Evolutionary conservation across 2,888 invertebrate genomes (phyloP).

Genomic region (Uloborus plumipes): DNA sequence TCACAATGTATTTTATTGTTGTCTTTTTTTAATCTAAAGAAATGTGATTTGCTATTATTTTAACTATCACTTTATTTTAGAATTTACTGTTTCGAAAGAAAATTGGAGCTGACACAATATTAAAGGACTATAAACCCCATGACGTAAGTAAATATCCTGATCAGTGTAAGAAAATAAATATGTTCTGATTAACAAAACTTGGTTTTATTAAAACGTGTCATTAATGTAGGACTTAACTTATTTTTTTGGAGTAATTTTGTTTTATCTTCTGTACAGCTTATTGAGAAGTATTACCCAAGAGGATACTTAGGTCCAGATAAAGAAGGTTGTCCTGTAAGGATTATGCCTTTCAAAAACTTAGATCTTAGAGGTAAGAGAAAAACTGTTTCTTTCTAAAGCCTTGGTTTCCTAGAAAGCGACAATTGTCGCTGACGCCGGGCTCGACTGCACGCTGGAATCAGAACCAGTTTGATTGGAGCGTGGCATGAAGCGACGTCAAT

Average conservation of each 20-base stretch:
- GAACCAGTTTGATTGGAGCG: no score
- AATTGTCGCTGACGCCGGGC: no score
- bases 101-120: constrained; percentile 53
- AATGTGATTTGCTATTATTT: no score
- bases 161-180: not conserved
- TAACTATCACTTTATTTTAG: constrained; percentile 7
- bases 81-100: constrained; percentile 41
- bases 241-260: not conserved
- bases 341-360: constrained; percentile 44
- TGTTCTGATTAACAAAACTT: not conserved
- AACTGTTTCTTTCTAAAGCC: not conserved
- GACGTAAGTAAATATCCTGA: constrained; percentile 28
- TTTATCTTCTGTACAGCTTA: constrained; percentile 25
- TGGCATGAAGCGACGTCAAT: no score
- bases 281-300: constrained; percentile 48
- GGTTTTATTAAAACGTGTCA: not conserved
- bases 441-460: no score
- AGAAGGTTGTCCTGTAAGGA: constrained; percentile 53
- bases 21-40: no score
- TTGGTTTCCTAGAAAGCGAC: no score
- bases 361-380: constrained; percentile 46
- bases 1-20: no score
- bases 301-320: constrained; percentile 52
- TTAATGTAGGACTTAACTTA: not conserved
- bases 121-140: constrained; percentile 34